Conservation (phyloP, 2,113 vertebrate species). For the Ahaetulla prasina region DNA sequence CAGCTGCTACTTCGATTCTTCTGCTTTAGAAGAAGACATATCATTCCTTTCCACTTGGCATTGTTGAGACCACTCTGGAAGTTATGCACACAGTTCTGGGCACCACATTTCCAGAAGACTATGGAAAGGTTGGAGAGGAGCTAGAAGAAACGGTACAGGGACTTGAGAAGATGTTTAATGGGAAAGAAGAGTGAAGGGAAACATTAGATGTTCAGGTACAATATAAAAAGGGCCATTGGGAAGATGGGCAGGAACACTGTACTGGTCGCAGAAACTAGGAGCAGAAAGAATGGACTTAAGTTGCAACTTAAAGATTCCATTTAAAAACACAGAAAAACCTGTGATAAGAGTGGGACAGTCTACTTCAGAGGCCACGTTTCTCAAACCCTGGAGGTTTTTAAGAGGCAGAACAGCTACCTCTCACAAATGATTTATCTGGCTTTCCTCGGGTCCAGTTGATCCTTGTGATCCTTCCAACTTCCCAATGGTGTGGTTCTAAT, state of each 20-base stretch:
- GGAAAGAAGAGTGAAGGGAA: not conserved
- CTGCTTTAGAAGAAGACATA: not conserved
- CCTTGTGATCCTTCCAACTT: not conserved
- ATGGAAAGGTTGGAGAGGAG: not conserved
- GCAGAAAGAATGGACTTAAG: not conserved
- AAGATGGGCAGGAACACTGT: not conserved
- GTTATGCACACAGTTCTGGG: not conserved
- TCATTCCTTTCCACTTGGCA: not conserved
- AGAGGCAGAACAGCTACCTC: not conserved
- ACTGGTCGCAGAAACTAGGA: not conserved
- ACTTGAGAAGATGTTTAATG: not conserved
- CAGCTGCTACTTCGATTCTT: not conserved
- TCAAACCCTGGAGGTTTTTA: not conserved
- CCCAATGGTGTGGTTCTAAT: not conserved
- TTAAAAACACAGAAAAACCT: not conserved
- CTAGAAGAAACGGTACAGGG: not conserved
- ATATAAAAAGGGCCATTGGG: not conserved
- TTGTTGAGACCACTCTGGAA: not conserved
- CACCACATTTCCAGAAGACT: not conserved
- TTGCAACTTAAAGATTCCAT: not conserved
- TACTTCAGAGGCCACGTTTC: not conserved
- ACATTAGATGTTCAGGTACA: not conserved
- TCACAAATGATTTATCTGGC: not conserved
- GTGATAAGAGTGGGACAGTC: not conserved
- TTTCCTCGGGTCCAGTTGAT: not conserved